Evolutionary conservation across 2,888 invertebrate genomes (phyloP).

Genomic region (Pristionchus japonicus): DNA sequence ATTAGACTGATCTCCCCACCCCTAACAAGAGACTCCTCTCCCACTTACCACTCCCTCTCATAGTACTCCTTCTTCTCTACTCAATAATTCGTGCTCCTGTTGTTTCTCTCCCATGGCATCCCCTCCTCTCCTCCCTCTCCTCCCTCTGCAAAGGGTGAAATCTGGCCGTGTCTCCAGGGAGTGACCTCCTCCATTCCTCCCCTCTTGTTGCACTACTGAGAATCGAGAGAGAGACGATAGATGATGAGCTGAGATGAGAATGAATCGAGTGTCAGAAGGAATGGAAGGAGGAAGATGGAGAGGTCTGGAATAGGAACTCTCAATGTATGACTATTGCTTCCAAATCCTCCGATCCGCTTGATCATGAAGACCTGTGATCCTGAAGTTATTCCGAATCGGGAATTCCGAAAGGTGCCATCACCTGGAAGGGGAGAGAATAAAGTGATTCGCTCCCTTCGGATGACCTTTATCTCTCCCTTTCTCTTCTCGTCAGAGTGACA

Average conservation of each 20-base stretch:
- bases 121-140: background rate
- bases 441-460: background rate
- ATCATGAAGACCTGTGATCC: too few relatives aligned
- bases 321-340: too few relatives aligned
- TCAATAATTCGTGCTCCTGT: background rate
- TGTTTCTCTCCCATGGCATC: slow-evolving; percentile 4
- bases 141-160: background rate
- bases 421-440: background rate
- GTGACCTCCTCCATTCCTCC: background rate
- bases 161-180: background rate
- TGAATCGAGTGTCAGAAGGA: background rate
- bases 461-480: slow-evolving; percentile 11
- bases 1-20: background rate
- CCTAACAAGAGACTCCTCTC: background rate
- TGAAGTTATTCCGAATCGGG: too few relatives aligned
- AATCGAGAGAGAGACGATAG: too few relatives aligned
- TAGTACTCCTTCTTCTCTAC: slow-evolving; percentile 4
- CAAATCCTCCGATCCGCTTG: too few relatives aligned
- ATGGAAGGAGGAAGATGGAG: background rate
- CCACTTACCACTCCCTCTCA: slow-evolving; percentile 7
- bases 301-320: too few relatives aligned
- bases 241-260: background rate
- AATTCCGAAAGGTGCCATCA: too few relatives aligned
- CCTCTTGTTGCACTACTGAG: slow-evolving; percentile 15
- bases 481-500: slow-evolving; percentile 15